These are phyloP conservation scores for Dinothrombium tinctorium DNA, from an alignment of 1,140 invertebrate species.

Conservation along the genomic window DNA sequence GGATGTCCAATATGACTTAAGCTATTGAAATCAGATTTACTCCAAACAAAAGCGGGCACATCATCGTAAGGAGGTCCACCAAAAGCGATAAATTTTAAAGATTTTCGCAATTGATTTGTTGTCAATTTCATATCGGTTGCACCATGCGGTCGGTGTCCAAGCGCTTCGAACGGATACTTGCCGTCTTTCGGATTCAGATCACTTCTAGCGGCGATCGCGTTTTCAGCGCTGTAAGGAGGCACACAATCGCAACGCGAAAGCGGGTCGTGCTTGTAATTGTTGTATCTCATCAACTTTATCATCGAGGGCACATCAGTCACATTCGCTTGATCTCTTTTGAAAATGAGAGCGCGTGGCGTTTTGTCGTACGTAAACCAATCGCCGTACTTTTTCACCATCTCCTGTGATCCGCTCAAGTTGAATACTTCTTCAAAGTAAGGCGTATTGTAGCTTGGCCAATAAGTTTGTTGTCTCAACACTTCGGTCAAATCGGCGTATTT, in stretches of 20 bases:
- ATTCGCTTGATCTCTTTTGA: slow-evolving; percentile 31
- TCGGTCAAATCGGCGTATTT: slow-evolving; percentile 36
- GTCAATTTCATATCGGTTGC: slow-evolving; percentile 38
- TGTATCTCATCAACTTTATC: slow-evolving; percentile 41
- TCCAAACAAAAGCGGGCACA: slow-evolving; percentile 46
- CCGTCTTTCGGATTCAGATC: slow-evolving; percentile 42
- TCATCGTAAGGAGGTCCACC: slow-evolving; percentile 33
- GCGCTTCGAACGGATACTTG: slow-evolving; percentile 34
- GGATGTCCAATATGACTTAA: slow-evolving; percentile 5
- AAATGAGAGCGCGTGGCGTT: slow-evolving; percentile 36
- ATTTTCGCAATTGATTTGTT: slow-evolving; percentile 20
- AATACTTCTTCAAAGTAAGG: slow-evolving; percentile 42
- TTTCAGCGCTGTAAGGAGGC: slow-evolving; percentile 44
- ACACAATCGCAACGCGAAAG: slow-evolving; percentile 38
- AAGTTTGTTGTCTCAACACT: slow-evolving; percentile 35
- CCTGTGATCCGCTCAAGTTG: slow-evolving; percentile 29
- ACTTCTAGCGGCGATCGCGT: slow-evolving; percentile 40
- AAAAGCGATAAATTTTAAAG: slow-evolving; percentile 30
- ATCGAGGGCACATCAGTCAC: slow-evolving; percentile 31
- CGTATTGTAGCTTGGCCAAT: slow-evolving; percentile 53
- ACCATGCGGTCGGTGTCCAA: slow-evolving; percentile 38
- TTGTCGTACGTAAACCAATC: slow-evolving; percentile 43
- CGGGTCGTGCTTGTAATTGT: slow-evolving; percentile 42
- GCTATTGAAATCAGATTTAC: slow-evolving; percentile 26
- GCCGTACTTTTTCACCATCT: slow-evolving; percentile 33